Evolutionary conservation across 2,888 invertebrate species (phyloP), one percentile per base, ranked within the genome.

Genomic region (Xestoiulus laeticollis): DNA sequence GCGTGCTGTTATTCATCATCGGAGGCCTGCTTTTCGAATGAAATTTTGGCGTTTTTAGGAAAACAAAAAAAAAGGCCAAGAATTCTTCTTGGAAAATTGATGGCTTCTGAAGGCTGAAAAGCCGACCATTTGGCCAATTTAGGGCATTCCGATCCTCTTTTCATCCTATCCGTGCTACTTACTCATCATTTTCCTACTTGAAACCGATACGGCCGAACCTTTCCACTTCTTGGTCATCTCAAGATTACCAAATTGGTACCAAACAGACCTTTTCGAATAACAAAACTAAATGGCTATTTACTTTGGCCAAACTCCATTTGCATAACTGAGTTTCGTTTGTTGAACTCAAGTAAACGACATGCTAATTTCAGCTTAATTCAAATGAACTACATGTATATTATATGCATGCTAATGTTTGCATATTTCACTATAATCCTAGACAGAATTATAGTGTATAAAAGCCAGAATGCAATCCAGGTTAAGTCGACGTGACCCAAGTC

Each of bases 121-220:
- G 59, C 59, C 59, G n/a, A 59, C 59, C 59, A 59, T 59, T n/a
- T 59, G n/a, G n/a, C 59, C 59, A 59, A 59, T 59, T 59, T 59
- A 59, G 59, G 59, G 59, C 59, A 59, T 59, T 59, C 59, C 59
- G 59, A 59, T 59, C 59, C 59, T n/a, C 59, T 14, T 59, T 59
- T 59, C 59, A 59, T 59, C 59, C 59, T 59, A 3, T 22, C 59
- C 22, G 59, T 59, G 22, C 59, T n/a, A 59, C n/a, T n/a, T 59
- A 59, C 59, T 59, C 59, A 59, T 59, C 59, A 5, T 59, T 59
- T n/a, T 59, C 22, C 6, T 59, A n/a, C 14, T n/a, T 59, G n/a
- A 59, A 59, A 59, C n/a, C 59, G 59, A 59, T 59, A 59, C 59
- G 59, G 59, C 59, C 59, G 59, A 59, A 59, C n/a, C 59, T 59